Conservation (phyloP, 2,113 vertebrate genomes). For the Oreotrochilus melanogaster region DNA sequence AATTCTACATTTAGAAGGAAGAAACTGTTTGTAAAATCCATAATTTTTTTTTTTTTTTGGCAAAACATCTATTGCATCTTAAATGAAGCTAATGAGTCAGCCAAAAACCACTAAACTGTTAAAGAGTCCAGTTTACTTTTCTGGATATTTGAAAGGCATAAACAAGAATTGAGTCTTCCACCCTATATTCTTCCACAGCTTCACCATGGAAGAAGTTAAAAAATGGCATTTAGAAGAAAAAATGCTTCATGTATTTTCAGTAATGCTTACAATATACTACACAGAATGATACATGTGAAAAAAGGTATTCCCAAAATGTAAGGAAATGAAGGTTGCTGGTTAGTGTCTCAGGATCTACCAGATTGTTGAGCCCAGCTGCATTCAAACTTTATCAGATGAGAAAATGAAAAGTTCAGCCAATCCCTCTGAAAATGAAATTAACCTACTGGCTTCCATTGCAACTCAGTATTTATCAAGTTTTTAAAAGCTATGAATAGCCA, state of each 20-base stretch:
- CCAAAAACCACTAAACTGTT: background rate
- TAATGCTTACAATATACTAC: background rate
- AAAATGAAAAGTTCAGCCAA: background rate
- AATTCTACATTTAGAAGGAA: constrained; percentile 62
- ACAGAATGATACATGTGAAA: fast-evolving
- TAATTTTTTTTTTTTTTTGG: constrained; percentile 23
- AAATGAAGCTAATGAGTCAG: constrained; percentile 47
- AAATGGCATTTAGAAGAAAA: background rate
- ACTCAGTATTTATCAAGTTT: background rate
- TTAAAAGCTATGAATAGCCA: background rate
- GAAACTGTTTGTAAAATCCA: constrained; percentile 60
- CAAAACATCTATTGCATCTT: constrained; percentile 69
- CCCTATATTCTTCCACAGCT: background rate
- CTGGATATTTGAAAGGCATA: background rate
- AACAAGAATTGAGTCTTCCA: background rate
- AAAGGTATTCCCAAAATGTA: background rate
- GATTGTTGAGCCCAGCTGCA: background rate
- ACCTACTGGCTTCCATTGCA: background rate
- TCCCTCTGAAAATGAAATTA: background rate
- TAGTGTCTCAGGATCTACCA: background rate
- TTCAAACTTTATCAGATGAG: background rate
- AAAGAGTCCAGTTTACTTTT: background rate
- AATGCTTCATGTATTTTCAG: fast-evolving
- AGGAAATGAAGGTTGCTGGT: background rate
- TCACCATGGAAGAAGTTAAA: background rate